A percentile compares a stretch with the other conserved stretches of the same genome.
Evolutionary conservation across 2,797 vertebrate species (phyloP).

Genomic region (Etheostoma perlongum): DNA sequence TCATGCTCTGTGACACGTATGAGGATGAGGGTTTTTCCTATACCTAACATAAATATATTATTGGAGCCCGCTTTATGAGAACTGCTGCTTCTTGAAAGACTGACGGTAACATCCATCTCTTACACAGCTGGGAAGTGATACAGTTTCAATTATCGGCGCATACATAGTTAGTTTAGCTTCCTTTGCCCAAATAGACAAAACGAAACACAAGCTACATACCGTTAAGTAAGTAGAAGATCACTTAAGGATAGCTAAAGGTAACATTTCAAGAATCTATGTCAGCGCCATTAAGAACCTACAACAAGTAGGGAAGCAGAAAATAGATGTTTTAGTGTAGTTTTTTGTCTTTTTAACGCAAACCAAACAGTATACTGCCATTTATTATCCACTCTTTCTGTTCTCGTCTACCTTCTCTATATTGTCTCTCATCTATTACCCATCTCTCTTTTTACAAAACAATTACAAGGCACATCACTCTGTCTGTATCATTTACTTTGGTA

Average conservation of each 20-base stretch:
- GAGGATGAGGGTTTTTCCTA: background rate
- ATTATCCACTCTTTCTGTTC: constrained; percentile 4
- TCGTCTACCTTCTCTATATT: background rate
- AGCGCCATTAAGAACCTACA: background rate
- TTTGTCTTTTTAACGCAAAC: constrained; percentile 4
- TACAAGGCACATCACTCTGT: constrained; percentile 4
- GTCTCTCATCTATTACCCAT: background rate
- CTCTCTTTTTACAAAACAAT: background rate
- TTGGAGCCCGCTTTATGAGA: background rate
- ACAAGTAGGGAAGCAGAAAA: constrained; percentile 1
- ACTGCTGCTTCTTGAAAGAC: background rate
- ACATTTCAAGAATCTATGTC: constrained; percentile 5
- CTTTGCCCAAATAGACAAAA: background rate
- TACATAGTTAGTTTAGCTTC: background rate
- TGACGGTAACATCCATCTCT: background rate
- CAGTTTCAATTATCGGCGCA: background rate
- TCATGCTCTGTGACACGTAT: constrained; percentile 19
- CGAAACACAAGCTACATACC: background rate
- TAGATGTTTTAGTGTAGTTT: background rate
- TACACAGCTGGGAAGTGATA: background rate
- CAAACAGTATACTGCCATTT: constrained; percentile 12
- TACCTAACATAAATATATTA: background rate
- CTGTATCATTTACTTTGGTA: constrained; percentile 18
- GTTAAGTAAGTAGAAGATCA: background rate
- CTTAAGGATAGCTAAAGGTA: background rate